Conservation (phyloP, 1,140 invertebrate species). For the Homalodisca vitripennis region DNA sequence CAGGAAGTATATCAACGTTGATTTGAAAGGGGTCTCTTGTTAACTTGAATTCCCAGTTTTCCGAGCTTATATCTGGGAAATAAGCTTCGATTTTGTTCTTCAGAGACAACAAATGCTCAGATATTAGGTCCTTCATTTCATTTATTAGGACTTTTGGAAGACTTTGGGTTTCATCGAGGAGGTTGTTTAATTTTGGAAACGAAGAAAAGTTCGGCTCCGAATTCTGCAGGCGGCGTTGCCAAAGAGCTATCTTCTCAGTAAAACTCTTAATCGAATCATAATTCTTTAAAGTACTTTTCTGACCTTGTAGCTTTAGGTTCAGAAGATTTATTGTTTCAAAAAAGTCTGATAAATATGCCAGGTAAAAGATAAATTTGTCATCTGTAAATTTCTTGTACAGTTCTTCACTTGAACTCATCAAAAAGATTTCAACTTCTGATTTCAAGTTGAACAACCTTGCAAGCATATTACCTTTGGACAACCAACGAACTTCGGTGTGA, state of each 20-base stretch:
- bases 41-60: conserved; percentile 26
- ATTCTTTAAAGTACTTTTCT: conserved; percentile 36
- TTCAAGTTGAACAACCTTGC: conserved; percentile 30
- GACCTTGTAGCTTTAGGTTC: conserved; percentile 40
- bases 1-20: conserved; percentile 24
- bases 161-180: conserved; percentile 25
- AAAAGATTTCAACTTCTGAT: conserved; percentile 28
- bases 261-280: conserved; percentile 28
- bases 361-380: conserved; percentile 21
- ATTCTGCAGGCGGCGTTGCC: conserved; percentile 22
- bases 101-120: conserved; percentile 18
- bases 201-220: conserved; percentile 25
- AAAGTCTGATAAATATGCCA: conserved; percentile 27
- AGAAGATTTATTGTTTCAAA: conserved; percentile 40
- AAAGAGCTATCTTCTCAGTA: conserved; percentile 23
- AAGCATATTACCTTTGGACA: conserved; percentile 39
- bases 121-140: conserved; percentile 16
- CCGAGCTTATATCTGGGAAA: conserved; percentile 29
- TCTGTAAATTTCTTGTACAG: conserved; percentile 12
- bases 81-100: conserved; percentile 18
- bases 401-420: conserved; percentile 22
- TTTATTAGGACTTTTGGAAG: conserved; percentile 9
- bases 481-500: conserved; percentile 46
- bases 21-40: conserved; percentile 24
- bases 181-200: conserved; percentile 31